Base-by-base conservation (phyloP, 2,113 vertebrate genomes). In the Cyprinodon tularosa region DNA sequence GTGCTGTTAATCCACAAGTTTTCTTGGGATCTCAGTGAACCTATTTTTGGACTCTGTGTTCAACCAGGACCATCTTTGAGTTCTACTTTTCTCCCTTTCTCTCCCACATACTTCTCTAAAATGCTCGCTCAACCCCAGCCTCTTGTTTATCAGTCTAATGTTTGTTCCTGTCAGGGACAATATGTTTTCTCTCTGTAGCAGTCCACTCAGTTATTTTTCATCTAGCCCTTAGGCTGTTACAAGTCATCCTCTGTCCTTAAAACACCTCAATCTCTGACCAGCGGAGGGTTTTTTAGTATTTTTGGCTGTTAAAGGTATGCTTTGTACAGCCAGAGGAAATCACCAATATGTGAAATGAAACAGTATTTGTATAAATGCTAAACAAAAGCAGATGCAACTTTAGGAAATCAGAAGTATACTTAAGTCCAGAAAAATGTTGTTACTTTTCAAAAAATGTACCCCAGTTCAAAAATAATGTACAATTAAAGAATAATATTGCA, bases 111-210 rank as follows among this genome's bases (percentile, higher is more conserved):
- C 82, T 77, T 81, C 57, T 38, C 78, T 85, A 84, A 86, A 85
- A 80, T 36, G 76, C 85, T 76, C 50, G 70, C 82, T 88, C 84
- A 90, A 80, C 84, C 81, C 42, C 59, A 88, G 83, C 81, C 74
- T 81, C 76, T 88, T 91, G 84, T 88, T 91, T 91, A 91, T 90
- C 80, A 76, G 82, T 85, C 79, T 88, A 72, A 84, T 86, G 87
- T 86, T 84, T 81, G 84, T 85, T 90, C 88, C 77, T 88, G 87
- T 91, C 86, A 81, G 82, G 86, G 73, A 87, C 90, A 90, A 87
- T 89, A 86, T 86, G 88, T 91, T 84, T 74, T 78, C 71, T 80
- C 68, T 87, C 78, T 60, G 68, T 62, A 75, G 83, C 75, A 69
- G 78, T 88, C 83, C 50, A 80, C 84, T 89, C 73, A 65, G 77